These are phyloP conservation scores for Hydrochoerus hydrochaeris DNA, from an alignment of 2,113 vertebrate species.

Conservation along the genomic window DNA sequence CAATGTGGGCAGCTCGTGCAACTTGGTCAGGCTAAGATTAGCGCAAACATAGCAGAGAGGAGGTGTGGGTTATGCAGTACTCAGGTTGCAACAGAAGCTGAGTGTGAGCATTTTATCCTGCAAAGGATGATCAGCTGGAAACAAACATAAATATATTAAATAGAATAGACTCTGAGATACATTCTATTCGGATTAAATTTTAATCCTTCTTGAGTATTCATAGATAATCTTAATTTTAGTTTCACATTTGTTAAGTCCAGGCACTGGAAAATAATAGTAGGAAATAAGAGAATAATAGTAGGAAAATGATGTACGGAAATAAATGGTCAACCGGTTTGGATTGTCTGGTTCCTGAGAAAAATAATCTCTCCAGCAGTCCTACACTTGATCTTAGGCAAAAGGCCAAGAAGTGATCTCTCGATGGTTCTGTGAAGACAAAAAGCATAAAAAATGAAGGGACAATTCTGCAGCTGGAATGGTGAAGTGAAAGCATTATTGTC, in stretches of 20 bases:
- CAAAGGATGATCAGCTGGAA: neutral
- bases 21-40: neutral
- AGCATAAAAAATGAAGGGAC: neutral
- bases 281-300: neutral
- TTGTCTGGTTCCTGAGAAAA: neutral
- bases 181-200: too few species aligned
- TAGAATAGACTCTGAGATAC: too few species aligned
- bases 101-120: neutral
- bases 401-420: neutral
- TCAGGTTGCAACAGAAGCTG: neutral
- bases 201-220: too few species aligned
- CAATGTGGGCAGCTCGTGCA: neutral
- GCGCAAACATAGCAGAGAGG: neutral
- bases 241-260: neutral
- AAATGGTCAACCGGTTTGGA: neutral
- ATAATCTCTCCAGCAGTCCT: too few species aligned
- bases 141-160: too few species aligned
- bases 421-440: neutral
- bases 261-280: neutral
- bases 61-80: neutral
- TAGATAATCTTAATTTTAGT: neutral
- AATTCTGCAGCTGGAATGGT: neutral
- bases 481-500: neutral
- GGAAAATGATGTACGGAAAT: neutral
- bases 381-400: too few species aligned